Base-by-base conservation (phyloP, 1,140 invertebrate genomes). In the Caerostris darwini region DNA sequence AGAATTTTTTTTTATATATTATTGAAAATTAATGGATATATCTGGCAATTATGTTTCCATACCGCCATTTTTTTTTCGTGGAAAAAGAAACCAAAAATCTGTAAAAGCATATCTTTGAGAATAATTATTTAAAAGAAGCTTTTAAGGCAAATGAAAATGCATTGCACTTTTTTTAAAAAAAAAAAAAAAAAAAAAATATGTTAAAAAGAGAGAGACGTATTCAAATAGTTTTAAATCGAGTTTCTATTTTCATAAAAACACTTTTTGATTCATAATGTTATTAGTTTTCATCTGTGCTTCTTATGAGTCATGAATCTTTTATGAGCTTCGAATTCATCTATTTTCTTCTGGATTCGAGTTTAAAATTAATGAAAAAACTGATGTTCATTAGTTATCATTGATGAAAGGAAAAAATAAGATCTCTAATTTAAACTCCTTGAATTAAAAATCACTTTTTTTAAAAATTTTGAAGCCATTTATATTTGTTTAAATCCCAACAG, bases 191-290 rank as follows among this genome's bases (percentile, higher is more conserved):
- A 53, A 12, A 7, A 77, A 77, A 10, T 53, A 34, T 77, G 14
- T 34, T 0, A 1, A 1, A 34, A 34, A 50, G 50, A 77, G 53
- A 77, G 71, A 77, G 71, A 77, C 71, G 53, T 50, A 77, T 77
- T 77, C 71, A 53, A 77, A 77, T 77, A 77, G 53, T 5, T 77
- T 77, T 77, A 77, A 77, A 77, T 77, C 71, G 71, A 77, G 34
- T 77, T 77, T 53, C 71, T 77, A 34, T 34, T 77, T 77, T 77
- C 61, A 67, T 77, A 53, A 77, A 53, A 53, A 53, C 34, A 77
- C 34, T 77, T 69, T 34, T 77, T 77, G 50, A 77, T 77, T 77
- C 71, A 77, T 77, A 77, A 77, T 77, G 50, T 50, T 77, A 77
- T 77, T 77, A 77, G 34, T 77, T 77, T 50, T 50, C 71, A 77